Conservation (phyloP, 1,140 invertebrate species). For the Anagrus nilaparvatae region DNA sequence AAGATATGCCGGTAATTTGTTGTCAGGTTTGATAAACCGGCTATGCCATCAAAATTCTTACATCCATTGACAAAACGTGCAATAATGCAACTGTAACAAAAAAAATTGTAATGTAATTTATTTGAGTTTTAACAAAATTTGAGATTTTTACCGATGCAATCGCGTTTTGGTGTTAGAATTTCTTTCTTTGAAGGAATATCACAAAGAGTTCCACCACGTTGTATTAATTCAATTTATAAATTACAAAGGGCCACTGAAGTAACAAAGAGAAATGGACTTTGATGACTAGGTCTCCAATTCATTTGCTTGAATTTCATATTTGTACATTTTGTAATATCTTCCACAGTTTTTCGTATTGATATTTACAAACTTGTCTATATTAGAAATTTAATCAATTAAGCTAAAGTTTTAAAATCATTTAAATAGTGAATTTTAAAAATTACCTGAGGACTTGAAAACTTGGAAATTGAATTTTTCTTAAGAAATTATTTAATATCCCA, state of each 20-base stretch:
- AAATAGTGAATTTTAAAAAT: no score
- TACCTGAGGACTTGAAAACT: no score
- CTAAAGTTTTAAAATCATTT: no score
- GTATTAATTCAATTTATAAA: conserved; percentile 83
- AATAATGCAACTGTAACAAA: conserved; percentile 66
- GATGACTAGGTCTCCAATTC: conserved; percentile 49
- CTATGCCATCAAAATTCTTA: conserved; percentile 57
- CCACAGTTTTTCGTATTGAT: conserved; percentile 82
- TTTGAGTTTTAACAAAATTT: background rate
- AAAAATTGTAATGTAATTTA: conserved; percentile 6
- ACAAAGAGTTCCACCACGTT: conserved; percentile 69
- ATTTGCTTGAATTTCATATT: conserved; percentile 51
- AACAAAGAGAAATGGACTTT: conserved; percentile 79
- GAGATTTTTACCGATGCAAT: conserved; percentile 67
- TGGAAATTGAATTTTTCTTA: conserved; percentile 59
- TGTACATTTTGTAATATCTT: conserved; percentile 80
- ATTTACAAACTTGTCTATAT: conserved; percentile 62
- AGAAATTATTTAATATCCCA: conserved; percentile 50
- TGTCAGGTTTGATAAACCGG: conserved; percentile 55
- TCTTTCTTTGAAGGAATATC: conserved; percentile 45
- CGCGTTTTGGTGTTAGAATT: conserved; percentile 62
- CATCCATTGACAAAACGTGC: conserved; percentile 78
- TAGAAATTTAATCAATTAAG: no score
- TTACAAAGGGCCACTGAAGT: conserved; percentile 87
- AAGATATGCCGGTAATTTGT: conserved; percentile 46